Percentiles rank a stretch among this genome's conserved stretches.
Conservation (phyloP, 2,113 vertebrate species). For the Taurulus bubalis region DNA sequence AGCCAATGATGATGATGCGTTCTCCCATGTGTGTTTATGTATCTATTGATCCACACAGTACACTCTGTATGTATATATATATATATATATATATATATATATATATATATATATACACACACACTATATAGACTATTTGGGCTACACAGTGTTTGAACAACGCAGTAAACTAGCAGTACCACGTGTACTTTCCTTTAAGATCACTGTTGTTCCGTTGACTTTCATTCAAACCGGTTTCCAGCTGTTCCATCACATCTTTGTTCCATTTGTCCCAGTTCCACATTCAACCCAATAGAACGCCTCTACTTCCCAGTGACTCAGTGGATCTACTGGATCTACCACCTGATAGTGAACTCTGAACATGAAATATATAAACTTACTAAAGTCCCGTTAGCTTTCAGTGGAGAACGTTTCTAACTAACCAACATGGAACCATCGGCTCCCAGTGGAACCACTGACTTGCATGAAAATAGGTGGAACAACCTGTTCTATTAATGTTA, state of each 20-base stretch:
- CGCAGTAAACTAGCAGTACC: background rate
- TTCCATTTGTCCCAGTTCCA: too few relatives aligned
- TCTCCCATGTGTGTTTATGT: conserved; percentile 88
- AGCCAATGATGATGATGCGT: conserved; percentile 87
- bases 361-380: too few relatives aligned
- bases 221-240: background rate
- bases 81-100: conserved; percentile 57
- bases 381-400: too few relatives aligned
- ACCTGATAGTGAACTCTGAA: too few relatives aligned
- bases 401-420: background rate
- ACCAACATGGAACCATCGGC: background rate
- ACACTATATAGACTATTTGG: conserved; percentile 70
- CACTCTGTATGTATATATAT: conserved; percentile 88
- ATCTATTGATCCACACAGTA: conserved; percentile 81
- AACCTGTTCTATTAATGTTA: background rate
- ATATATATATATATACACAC: conserved; percentile 75
- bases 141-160: conserved; percentile 70
- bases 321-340: too few relatives aligned
- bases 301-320: too few relatives aligned
- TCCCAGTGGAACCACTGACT: background rate
- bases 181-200: conserved; percentile 1
- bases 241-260: too few relatives aligned
- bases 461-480: background rate
- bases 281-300: too few relatives aligned
- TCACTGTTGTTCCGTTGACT: conserved; percentile 16